A percentile compares a stretch with the other conserved stretches of the same genome.
Evolutionary conservation across 2,888 invertebrate species (phyloP).

Genomic region (Choreutis nemorana): DNA sequence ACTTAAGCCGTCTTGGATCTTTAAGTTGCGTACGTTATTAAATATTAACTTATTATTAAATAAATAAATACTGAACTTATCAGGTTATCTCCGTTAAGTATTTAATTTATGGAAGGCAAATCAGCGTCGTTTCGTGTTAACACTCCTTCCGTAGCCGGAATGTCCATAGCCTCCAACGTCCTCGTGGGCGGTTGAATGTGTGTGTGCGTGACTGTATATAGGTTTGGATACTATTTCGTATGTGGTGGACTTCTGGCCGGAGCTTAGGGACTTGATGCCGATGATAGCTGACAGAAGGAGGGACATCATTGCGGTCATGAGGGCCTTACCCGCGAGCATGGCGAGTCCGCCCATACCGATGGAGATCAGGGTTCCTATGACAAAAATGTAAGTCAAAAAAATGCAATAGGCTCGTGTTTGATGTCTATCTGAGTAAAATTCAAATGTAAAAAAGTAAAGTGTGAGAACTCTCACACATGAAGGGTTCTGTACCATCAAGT

Average conservation of each 20-base stretch:
- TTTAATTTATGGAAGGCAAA: neutral
- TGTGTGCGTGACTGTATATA: conserved; percentile 72
- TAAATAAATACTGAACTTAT: neutral
- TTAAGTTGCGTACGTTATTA: neutral
- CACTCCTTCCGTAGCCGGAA: conserved; percentile 58
- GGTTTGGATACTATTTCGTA: conserved; percentile 88
- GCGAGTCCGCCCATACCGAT: conserved; percentile 79
- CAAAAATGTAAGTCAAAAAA: conserved; percentile 5
- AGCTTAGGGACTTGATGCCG: conserved; percentile 76
- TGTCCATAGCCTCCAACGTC: conserved; percentile 64
- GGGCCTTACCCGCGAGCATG: conserved; percentile 81
- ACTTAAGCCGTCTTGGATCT: no score
- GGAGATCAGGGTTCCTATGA: conserved; percentile 74
- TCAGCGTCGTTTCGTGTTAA: conserved; percentile 36
- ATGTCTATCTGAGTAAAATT: no score
- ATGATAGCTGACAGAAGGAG: conserved; percentile 79
- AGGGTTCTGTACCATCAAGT: no score
- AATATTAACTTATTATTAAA: neutral
- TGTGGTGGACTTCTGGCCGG: conserved; percentile 77
- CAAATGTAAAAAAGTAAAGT: no score
- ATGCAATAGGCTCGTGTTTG: no score
- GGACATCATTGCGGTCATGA: conserved; percentile 84
- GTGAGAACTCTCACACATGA: no score
- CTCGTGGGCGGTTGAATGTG: conserved; percentile 68
- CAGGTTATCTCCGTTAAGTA: neutral